phyloP scores from a whole-genome alignment of 2,797 vertebrate genomes.

The Sphenopsis melanotis region DNA sequence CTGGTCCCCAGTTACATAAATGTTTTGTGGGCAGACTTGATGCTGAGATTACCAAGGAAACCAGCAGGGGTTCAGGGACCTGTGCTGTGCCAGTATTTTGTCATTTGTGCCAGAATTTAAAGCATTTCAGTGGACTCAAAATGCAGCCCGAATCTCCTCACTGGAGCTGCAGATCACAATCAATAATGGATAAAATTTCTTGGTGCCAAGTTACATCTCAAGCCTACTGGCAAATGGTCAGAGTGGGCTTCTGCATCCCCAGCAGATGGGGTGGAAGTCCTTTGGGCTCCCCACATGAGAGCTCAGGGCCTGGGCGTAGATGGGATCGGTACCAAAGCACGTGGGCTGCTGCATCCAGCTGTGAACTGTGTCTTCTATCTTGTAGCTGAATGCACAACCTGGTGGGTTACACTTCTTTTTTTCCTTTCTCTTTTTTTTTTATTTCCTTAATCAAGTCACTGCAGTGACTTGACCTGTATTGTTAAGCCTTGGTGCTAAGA shows the following conservation, averaged over 20 bases:
- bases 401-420: constrained; percentile 31
- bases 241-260: not conserved
- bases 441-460: constrained; percentile 80
- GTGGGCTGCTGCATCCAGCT: not conserved
- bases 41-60: not conserved
- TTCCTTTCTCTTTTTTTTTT: not conserved
- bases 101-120: constrained; percentile 50
- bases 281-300: not conserved
- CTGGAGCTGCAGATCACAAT: constrained; percentile 33
- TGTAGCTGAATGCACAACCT: constrained; percentile 28
- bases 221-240: not conserved
- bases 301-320: not conserved
- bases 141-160: constrained; percentile 5
- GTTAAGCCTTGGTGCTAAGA: constrained; percentile 78
- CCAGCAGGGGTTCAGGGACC: constrained; percentile 17
- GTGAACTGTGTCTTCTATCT: not conserved
- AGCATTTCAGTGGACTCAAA: constrained; percentile 45
- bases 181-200: constrained; percentile 53
- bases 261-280: constrained; percentile 4
- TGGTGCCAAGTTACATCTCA: not conserved
- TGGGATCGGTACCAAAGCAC: not conserved
- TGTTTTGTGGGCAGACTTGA: not conserved
- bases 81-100: constrained; percentile 49
- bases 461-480: constrained; percentile 78
- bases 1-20: not conserved